phyloP scores from a whole-genome alignment of 2,888 invertebrate species.

The Pheosia tremula region DNA sequence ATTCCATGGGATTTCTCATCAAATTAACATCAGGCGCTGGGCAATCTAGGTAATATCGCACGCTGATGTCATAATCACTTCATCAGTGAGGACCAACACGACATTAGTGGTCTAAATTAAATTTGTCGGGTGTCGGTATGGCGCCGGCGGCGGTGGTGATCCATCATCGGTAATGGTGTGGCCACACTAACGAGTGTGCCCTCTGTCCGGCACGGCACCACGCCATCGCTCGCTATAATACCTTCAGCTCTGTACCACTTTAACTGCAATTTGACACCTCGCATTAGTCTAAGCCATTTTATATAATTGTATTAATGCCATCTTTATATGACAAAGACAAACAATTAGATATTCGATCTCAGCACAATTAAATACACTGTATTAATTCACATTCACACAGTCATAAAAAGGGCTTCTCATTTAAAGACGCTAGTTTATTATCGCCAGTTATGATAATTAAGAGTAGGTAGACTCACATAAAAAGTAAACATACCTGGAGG shows the following conservation, averaged over 20 bases:
- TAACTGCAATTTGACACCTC: constrained; percentile 30
- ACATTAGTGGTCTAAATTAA: constrained; percentile 79
- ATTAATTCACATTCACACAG: no score
- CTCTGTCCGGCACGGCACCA: constrained; percentile 46
- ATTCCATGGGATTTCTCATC: neutral
- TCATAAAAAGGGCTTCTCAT: constrained; percentile 24
- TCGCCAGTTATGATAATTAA: constrained; percentile 34
- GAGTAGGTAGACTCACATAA: constrained; percentile 30
- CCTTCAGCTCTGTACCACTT: constrained; percentile 13
- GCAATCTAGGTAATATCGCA: constrained; percentile 17
- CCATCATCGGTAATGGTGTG: constrained; percentile 78
- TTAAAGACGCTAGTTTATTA: constrained; percentile 39
- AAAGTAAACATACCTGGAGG: constrained; percentile 50
- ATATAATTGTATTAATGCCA: constrained; percentile 7
- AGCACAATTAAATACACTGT: no score
- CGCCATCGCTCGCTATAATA: constrained; percentile 11
- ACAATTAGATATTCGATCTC: no score
- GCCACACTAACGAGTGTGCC: constrained; percentile 71
- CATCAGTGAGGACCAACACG: constrained; percentile 54
- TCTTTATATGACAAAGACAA: neutral
- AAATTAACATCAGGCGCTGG: neutral
- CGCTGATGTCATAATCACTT: constrained; percentile 46
- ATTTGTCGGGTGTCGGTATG: constrained; percentile 74
- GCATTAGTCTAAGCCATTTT: constrained; percentile 21
- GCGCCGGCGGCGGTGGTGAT: constrained; percentile 71